Base-by-base conservation (phyloP, 2,797 vertebrate species). In the Rhynchotus rufescens region DNA sequence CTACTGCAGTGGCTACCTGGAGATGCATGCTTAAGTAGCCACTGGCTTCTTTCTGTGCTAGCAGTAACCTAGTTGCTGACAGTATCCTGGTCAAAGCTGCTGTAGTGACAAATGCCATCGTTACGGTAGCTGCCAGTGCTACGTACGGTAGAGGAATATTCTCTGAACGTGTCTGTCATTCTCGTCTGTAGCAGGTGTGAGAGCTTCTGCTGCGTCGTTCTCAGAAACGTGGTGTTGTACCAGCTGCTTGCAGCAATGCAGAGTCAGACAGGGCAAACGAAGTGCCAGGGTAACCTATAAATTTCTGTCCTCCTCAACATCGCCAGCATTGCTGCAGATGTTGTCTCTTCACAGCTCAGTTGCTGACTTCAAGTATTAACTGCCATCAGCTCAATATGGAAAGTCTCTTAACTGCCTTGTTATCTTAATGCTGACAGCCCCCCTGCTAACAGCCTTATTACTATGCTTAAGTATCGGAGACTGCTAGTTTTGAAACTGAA, bases 241-340 rank as follows among this genome's bases (percentile, higher is more conserved):
- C 64, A 92, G 79, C 90, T 96, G 64, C 62, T 91, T 94, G 74
- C 75, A 92, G 62, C 71, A 38, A 22, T 16, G 40, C 25, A 40
- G 74, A 83, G 49, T 62, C 72, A 57, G 66, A 86, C 65, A 72
- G 77, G 80, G 38, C 19, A 51, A 32, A 45, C 5, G 6, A 42
- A 84, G 42, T 23, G 65, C 45, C 45, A 67, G 69, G 59, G 62
- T 76, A 62, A 81, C 56, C 44, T 59, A 51, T 15, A 77, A 57
- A 74, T 74, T 72, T 92, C 64, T 88, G 69, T 40, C 44, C 79
- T 84, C 61, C 75, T 86, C 52, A 71, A 32, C 38, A 64, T 83
- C 84, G 73, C 71, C 86, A 77, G 80, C 69, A 1, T 14, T 36
- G 26, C 42, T 72, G 30, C 21, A 74, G 40, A 59, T n/a, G 56